Percentiles rank a stretch among this genome's conserved stretches.
phyloP scores from a whole-genome alignment of 2,888 invertebrate genomes.

The Megaustenia siamemsis region DNA sequence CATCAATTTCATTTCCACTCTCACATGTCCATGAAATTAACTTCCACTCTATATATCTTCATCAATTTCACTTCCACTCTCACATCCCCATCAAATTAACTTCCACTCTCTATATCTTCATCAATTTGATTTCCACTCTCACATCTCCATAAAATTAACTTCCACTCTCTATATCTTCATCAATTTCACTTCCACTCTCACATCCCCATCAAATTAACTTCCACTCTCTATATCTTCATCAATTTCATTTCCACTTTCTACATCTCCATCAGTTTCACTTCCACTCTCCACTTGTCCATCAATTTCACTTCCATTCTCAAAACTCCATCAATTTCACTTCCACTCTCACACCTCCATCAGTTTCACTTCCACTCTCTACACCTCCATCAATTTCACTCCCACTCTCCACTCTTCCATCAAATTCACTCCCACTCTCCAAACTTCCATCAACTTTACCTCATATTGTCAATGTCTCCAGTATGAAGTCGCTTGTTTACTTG shows the following conservation, averaged over 20 bases:
- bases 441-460: not conserved
- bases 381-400: not conserved
- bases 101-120: too few species aligned
- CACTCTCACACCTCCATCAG: not conserved
- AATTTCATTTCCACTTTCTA: too few species aligned
- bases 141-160: not conserved
- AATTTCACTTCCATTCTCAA: not conserved
- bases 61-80: too few species aligned
- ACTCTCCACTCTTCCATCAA: not conserved
- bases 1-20: too few species aligned
- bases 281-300: not conserved
- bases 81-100: too few species aligned
- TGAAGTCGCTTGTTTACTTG: not conserved
- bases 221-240: too few species aligned
- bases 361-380: not conserved
- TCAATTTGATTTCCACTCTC: too few species aligned
- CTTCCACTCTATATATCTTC: too few species aligned
- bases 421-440: not conserved
- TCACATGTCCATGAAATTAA: too few species aligned
- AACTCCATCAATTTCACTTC: not conserved
- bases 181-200: too few species aligned
- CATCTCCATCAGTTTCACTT: not conserved
- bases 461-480: not conserved
- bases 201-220: too few species aligned
- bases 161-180: too few species aligned